Base-by-base conservation (phyloP, 1,140 invertebrate genomes). In the Drosophila azteca region DNA sequence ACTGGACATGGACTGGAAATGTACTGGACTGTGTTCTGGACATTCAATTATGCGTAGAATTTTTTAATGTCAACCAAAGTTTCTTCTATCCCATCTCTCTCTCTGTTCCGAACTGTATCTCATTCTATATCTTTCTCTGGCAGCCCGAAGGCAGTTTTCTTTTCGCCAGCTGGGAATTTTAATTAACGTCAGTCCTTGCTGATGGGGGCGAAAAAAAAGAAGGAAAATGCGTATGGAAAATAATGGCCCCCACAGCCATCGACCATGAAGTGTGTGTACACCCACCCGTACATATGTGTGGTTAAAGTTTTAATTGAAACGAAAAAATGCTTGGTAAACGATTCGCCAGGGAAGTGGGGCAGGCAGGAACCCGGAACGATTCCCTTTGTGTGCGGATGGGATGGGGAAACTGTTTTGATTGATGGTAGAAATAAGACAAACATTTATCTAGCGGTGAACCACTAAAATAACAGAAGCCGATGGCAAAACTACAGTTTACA, bases 21-120 rank as follows among this genome's bases (percentile, higher is more conserved):
- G 49, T 39, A 24, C 63, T 54, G 6, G 29, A 20, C 31, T 67
- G 35, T 44, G 26, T 49, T 55, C 41, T 44, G 39, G 45, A 44
- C 58, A 68, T 73, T 79, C 59, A 68, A 73, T 77, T 77, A 64
- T 72, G 63, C 77, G 58, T 59, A 13, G 52, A 60, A 79, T 77
- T 60, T 63, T 31, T 50, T 44, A 77, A 46, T 46, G 61, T 66
- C 61, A 62, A 59, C 52, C 24, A 60, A 59, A 29, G 50, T 70
- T 60, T 64, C 13, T 41, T 60, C 53, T 31, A 24, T 66, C 75
- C 48, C 26, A 41, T 22, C 49, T 57, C 43, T 41, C 22, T 22
- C 17, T 15, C 7, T 26, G 7, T 17, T 41, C 46, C 3, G 11
- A 6, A 6, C 4, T 17, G 15, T 8, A 46, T 45, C 8, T 31